These are phyloP conservation scores for Cyrtonyx montezumae DNA, from an alignment of 2,113 vertebrate genomes.

Conservation along the genomic window DNA sequence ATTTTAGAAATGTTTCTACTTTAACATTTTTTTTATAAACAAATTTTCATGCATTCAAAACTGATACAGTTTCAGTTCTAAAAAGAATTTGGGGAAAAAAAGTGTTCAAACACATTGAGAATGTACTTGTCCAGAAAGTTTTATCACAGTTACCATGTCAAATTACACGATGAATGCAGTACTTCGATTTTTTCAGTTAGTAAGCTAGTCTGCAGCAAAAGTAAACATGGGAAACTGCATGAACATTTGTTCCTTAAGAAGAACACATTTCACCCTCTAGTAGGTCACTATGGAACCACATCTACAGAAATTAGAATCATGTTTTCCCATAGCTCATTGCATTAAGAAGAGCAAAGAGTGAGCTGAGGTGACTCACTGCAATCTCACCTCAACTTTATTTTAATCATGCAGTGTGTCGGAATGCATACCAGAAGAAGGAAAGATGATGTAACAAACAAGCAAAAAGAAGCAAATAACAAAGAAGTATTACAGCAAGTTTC, in stretches of 20 bases:
- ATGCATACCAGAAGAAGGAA: neutral
- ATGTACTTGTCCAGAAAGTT: neutral
- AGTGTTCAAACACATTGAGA: neutral
- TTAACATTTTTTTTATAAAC: neutral
- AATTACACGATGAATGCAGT: neutral
- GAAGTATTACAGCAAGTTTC: neutral
- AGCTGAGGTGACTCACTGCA: neutral
- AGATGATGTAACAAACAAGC: neutral
- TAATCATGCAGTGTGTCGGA: neutral
- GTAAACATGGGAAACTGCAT: neutral
- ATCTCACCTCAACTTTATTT: neutral
- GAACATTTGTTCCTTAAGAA: neutral
- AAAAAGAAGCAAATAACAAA: neutral
- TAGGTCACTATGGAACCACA: neutral
- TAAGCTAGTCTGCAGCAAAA: neutral
- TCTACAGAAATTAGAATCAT: neutral
- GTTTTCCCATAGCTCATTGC: neutral
- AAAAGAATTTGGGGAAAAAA: neutral
- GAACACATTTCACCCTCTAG: neutral
- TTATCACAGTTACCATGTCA: neutral
- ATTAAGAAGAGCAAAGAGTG: neutral
- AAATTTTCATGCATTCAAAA: neutral
- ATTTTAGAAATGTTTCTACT: neutral
- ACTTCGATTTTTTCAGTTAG: neutral
- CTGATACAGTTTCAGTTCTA: neutral